Percentiles rank a stretch among this genome's conserved stretches.
Evolutionary conservation across 2,888 invertebrate genomes (phyloP).

Genomic region (Microplitis deprimator): DNA sequence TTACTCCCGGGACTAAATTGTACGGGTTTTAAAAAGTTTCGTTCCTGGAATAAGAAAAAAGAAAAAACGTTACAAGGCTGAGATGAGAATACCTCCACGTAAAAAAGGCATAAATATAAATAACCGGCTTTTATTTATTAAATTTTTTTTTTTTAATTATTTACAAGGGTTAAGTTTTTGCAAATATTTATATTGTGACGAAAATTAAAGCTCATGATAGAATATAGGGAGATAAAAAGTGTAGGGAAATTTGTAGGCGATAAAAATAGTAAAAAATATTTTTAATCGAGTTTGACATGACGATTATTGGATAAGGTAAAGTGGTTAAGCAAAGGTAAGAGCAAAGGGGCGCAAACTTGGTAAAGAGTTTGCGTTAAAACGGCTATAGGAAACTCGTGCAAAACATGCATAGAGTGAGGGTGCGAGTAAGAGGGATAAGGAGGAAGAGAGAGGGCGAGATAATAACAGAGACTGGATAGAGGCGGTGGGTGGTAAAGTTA

Average conservation of each 20-base stretch:
- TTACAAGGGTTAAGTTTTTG: too few species aligned
- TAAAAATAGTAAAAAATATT: conserved; percentile 9
- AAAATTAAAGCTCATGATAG: background rate
- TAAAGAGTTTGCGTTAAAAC: conserved; percentile 20
- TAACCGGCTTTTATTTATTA: too few species aligned
- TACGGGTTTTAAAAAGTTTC: too few species aligned
- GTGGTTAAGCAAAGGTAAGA: conserved; percentile 13
- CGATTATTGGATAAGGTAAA: conserved; percentile 32
- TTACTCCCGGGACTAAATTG: too few species aligned
- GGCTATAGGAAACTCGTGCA: conserved; percentile 23
- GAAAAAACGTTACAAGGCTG: too few species aligned
- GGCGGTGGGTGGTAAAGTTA: conserved; percentile 43
- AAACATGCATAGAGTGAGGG: conserved; percentile 23
- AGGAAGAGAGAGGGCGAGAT: conserved; percentile 33
- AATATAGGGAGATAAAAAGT: background rate
- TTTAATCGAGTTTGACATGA: conserved; percentile 6
- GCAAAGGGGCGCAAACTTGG: background rate
- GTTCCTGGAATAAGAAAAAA: too few species aligned
- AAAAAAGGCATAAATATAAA: too few species aligned
- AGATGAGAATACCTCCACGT: too few species aligned
- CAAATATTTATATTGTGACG: background rate
- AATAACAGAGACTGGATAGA: conserved; percentile 40
- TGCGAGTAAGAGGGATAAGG: background rate
- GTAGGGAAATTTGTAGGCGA: background rate
- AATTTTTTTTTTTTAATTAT: too few species aligned